These are phyloP conservation scores for Zosterops pallidus DNA, from an alignment of 2,113 vertebrate species.

Conservation along the genomic window DNA sequence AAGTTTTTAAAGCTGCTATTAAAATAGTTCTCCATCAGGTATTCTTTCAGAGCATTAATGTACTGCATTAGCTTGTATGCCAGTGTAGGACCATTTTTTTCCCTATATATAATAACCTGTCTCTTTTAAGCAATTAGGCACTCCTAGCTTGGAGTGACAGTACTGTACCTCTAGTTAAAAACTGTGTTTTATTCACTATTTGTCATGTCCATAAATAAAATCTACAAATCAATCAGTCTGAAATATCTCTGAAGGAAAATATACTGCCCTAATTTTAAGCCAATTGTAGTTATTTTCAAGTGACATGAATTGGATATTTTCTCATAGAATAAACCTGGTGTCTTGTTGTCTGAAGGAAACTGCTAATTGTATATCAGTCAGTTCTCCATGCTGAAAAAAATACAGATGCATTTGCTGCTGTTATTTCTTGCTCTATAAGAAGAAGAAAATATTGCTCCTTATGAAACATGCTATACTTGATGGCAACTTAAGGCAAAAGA, in stretches of 20 bases:
- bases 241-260: slow-evolving; percentile 3
- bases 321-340: slow-evolving; percentile 6
- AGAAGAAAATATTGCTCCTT: slow-evolving; percentile 57
- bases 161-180: slow-evolving; percentile 19
- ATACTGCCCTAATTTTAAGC: background rate
- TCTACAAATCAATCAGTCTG: slow-evolving; percentile 1
- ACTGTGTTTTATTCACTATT: background rate
- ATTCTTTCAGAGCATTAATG: slow-evolving; percentile 8
- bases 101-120: background rate
- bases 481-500: slow-evolving; percentile 67
- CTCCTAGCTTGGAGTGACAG: background rate
- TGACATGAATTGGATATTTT: slow-evolving; percentile 17
- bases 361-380: slow-evolving; percentile 61
- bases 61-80: background rate
- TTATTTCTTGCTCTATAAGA: slow-evolving; percentile 49
- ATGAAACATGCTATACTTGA: slow-evolving; percentile 53
- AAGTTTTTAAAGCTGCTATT: background rate
- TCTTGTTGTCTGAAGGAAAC: slow-evolving; percentile 61
- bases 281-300: slow-evolving; percentile 6
- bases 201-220: background rate
- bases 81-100: background rate
- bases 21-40: background rate
- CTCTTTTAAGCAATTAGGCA: slow-evolving; percentile 25
- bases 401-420: slow-evolving; percentile 39
- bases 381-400: slow-evolving; percentile 34